Evolutionary conservation across 2,113 vertebrate genomes (phyloP).

Genomic region (Phyllostomus hastatus): DNA sequence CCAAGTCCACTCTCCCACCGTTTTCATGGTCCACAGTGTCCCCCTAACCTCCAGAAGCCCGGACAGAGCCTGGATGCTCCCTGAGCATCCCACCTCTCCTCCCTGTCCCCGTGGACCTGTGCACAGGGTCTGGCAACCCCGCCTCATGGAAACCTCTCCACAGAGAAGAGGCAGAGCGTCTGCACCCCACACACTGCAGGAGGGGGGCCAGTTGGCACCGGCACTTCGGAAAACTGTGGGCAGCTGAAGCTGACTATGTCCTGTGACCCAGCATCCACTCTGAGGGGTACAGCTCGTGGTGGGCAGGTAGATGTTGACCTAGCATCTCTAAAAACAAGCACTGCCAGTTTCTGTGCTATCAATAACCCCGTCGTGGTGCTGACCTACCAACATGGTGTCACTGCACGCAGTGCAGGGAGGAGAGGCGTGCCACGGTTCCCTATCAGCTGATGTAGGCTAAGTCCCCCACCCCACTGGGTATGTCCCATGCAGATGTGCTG

Average conservation of each 20-base stretch:
- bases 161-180: neutral
- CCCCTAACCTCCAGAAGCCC: neutral
- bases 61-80: neutral
- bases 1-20: neutral
- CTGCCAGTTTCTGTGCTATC: neutral
- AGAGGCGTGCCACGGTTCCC: neutral
- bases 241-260: neutral
- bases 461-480: rapidly evolving
- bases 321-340: neutral
- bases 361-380: neutral
- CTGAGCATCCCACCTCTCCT: rapidly evolving
- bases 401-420: neutral
- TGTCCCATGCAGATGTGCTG: no score
- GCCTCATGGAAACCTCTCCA: neutral
- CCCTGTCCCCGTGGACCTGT: neutral
- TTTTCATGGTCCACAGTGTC: no score
- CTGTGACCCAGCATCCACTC: neutral
- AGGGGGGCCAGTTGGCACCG: rapidly evolving
- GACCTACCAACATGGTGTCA: neutral
- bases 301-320: neutral
- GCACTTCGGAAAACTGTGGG: neutral
- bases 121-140: neutral
- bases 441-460: neutral
- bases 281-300: neutral
- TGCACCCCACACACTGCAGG: neutral